Conservation (phyloP, 2,888 invertebrate species). For the Eustalomyia histrio region DNA sequence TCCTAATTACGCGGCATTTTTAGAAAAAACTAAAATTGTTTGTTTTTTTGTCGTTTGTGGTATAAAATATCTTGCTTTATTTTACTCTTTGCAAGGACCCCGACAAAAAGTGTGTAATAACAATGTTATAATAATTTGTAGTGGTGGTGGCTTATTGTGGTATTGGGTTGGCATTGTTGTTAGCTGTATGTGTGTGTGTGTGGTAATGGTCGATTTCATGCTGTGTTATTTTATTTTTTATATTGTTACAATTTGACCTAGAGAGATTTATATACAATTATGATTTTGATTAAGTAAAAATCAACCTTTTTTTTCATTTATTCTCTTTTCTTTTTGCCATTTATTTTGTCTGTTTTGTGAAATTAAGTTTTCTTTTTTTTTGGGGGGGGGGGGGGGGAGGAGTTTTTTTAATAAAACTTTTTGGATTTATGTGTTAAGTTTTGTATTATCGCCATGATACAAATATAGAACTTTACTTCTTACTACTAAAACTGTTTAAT, state of each 20-base stretch:
- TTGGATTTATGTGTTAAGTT: slow-evolving; percentile 51
- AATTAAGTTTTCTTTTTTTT: slow-evolving; percentile 5
- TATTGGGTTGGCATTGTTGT: not conserved
- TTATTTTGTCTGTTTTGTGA: slow-evolving; percentile 10
- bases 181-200: not conserved
- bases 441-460: not conserved
- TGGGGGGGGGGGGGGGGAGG: too few species aligned
- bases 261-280: slow-evolving; percentile 62
- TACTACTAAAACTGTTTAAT: too few species aligned
- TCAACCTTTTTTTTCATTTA: slow-evolving; percentile 26
- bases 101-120: slow-evolving; percentile 39
- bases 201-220: not conserved
- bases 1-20: too few species aligned
- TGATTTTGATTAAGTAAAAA: slow-evolving; percentile 60
- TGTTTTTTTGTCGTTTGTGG: not conserved
- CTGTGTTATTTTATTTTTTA: slow-evolving; percentile 29
- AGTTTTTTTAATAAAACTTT: slow-evolving; percentile 49
- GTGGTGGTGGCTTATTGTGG: slow-evolving; percentile 19
- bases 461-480: too few species aligned
- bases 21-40: too few species aligned
- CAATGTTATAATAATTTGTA: slow-evolving; percentile 58
- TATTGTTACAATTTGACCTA: slow-evolving; percentile 42
- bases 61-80: not conserved
- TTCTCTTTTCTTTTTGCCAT: slow-evolving; percentile 20
- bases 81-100: not conserved